Percentiles rank a stretch among this genome's conserved stretches.
These are phyloP conservation scores for Mayetiola destructor DNA, from an alignment of 2,888 invertebrate species.

Conservation along the genomic window DNA sequence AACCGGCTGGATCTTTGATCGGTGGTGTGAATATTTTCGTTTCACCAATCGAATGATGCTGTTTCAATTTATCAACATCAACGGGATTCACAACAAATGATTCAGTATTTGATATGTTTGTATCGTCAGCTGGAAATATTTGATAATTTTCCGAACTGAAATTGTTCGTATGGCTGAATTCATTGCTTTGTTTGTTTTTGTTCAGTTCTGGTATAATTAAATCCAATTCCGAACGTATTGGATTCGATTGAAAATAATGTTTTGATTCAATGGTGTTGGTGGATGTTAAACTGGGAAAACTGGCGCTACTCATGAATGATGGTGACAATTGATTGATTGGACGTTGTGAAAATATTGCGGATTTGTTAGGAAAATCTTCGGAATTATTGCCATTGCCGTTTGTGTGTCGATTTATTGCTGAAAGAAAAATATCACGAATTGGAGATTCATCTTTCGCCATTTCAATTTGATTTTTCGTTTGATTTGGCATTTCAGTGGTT, in stretches of 20 bases:
- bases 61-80: constrained; percentile 18
- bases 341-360: not conserved
- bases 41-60: constrained; percentile 16
- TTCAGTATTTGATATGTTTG: constrained; percentile 18
- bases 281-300: not conserved
- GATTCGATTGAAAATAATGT: constrained; percentile 3
- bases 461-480: not conserved
- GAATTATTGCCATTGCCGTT: not conserved
- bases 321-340: not conserved
- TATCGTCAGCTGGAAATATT: constrained; percentile 16
- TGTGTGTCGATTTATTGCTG: constrained; percentile 11
- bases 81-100: constrained; percentile 20
- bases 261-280: not conserved
- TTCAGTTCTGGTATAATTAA: constrained; percentile 15
- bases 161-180: constrained; percentile 2
- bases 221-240: constrained; percentile 17
- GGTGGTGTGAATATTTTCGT: constrained; percentile 20
- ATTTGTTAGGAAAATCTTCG: not conserved
- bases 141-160: constrained; percentile 17
- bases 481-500: not conserved
- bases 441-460: constrained; percentile 14
- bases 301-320: not conserved
- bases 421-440: constrained; percentile 16
- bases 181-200: constrained; percentile 11
- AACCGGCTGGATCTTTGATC: constrained; percentile 34